Percentiles rank a stretch among this genome's conserved stretches.
Evolutionary conservation across 2,113 vertebrate species (phyloP).

Genomic region (Oreochromis aureus): DNA sequence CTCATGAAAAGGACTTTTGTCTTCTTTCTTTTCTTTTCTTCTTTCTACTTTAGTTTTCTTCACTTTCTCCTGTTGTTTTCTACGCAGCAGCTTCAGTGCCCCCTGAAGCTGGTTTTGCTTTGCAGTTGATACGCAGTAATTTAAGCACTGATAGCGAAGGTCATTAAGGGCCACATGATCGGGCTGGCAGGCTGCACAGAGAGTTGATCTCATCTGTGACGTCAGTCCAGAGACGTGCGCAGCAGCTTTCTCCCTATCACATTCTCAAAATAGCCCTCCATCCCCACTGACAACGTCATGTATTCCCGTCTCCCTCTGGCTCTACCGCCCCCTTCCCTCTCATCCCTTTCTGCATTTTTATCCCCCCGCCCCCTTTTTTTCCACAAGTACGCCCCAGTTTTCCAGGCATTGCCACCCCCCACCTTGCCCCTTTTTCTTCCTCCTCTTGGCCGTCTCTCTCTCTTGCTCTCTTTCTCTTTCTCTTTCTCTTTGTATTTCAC

Average conservation of each 20-base stretch:
- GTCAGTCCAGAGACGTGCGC: constrained; percentile 28
- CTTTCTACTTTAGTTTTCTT: neutral
- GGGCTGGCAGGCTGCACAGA: constrained; percentile 11
- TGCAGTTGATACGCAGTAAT: constrained; percentile 41
- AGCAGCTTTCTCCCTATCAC: constrained; percentile 31
- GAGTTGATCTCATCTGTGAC: constrained; percentile 62
- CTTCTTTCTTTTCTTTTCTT: neutral
- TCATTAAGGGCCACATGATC: constrained; percentile 51
- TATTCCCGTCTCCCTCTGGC: constrained; percentile 23
- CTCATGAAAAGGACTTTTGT: neutral
- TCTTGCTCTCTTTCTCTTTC: neutral
- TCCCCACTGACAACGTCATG: constrained; percentile 49
- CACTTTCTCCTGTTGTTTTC: neutral
- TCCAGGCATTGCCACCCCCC: neutral
- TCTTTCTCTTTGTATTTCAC: constrained; percentile 8
- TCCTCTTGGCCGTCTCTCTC: neutral
- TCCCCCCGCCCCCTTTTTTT: neutral
- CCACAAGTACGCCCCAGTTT: neutral
- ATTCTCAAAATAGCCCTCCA: constrained; percentile 61
- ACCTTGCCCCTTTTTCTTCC: neutral
- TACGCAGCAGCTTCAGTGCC: neutral
- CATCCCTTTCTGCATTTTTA: neutral
- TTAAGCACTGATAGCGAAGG: constrained; percentile 57
- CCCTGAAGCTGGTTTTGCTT: neutral
- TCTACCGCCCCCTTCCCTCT: neutral